These are phyloP conservation scores for Papilio polytes DNA, from an alignment of 1,140 invertebrate genomes.

Conservation along the genomic window DNA sequence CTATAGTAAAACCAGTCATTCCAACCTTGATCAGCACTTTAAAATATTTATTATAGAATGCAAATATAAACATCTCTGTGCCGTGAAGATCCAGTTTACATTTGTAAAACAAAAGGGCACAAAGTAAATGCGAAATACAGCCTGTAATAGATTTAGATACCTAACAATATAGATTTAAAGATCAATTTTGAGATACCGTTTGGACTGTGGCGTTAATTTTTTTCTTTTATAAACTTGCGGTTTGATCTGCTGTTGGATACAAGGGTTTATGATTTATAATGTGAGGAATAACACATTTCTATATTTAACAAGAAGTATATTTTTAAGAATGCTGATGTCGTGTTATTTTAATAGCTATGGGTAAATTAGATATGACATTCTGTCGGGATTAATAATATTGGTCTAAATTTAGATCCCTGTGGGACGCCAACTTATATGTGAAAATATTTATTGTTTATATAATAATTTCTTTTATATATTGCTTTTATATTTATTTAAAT, in stretches of 20 bases:
- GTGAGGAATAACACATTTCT: slow-evolving; percentile 9
- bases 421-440: background rate
- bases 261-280: slow-evolving; percentile 27
- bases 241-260: slow-evolving; percentile 22
- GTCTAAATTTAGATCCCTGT: background rate
- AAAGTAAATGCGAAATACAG: slow-evolving; percentile 45
- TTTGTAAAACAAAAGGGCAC: slow-evolving; percentile 47
- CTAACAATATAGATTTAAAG: slow-evolving; percentile 34
- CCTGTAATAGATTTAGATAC: slow-evolving; percentile 10
- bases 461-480: background rate
- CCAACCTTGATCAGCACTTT: slow-evolving; percentile 1
- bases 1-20: background rate
- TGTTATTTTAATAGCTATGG: background rate
- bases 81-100: slow-evolving; percentile 42
- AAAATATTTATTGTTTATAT: background rate
- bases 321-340: background rate
- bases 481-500: background rate
- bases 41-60: slow-evolving; percentile 35
- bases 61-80: slow-evolving; percentile 4
- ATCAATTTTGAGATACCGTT: background rate
- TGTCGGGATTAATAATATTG: background rate
- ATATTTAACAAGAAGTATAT: background rate
- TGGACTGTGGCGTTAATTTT: background rate
- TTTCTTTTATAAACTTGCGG: slow-evolving; percentile 32
- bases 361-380: background rate